Evolutionary conservation across 2,797 vertebrate genomes (phyloP).

Genomic region (Pseudotriccus pelzelni): DNA sequence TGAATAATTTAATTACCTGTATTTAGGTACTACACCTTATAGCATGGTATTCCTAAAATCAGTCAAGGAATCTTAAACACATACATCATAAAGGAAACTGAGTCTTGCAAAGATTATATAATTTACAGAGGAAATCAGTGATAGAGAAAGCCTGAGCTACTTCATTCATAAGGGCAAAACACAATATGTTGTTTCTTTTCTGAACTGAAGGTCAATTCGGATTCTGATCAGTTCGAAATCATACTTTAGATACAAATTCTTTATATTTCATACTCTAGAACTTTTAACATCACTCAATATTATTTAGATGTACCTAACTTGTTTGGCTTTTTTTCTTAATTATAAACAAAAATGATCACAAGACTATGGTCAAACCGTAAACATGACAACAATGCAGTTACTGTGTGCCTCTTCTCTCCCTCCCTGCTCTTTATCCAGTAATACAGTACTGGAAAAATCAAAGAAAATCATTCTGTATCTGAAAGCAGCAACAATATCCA

Average conservation of each 20-base stretch:
- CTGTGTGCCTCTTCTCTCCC: background rate
- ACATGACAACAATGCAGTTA: background rate
- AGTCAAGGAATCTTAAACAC: background rate
- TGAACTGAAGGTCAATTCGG: background rate
- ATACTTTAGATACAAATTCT: background rate
- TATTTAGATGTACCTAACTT: background rate
- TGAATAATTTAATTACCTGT: background rate
- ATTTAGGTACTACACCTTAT: background rate
- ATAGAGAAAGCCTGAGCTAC: background rate
- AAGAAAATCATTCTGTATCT: conserved; percentile 35
- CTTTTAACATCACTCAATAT: background rate
- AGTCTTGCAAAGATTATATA: background rate
- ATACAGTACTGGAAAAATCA: conserved; percentile 23
- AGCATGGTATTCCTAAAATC: background rate
- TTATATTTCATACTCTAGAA: background rate
- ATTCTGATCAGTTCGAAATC: background rate
- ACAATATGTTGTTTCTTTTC: background rate
- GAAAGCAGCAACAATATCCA: conserved; percentile 52
- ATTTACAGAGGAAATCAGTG: background rate
- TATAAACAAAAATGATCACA: background rate
- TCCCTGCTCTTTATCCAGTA: conserved; percentile 17
- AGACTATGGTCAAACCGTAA: background rate
- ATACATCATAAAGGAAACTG: background rate
- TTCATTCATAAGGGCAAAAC: background rate
- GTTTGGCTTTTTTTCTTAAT: background rate